These are phyloP conservation scores for Eupithecia inturbata DNA, from an alignment of 2,888 invertebrate species.

Conservation along the genomic window DNA sequence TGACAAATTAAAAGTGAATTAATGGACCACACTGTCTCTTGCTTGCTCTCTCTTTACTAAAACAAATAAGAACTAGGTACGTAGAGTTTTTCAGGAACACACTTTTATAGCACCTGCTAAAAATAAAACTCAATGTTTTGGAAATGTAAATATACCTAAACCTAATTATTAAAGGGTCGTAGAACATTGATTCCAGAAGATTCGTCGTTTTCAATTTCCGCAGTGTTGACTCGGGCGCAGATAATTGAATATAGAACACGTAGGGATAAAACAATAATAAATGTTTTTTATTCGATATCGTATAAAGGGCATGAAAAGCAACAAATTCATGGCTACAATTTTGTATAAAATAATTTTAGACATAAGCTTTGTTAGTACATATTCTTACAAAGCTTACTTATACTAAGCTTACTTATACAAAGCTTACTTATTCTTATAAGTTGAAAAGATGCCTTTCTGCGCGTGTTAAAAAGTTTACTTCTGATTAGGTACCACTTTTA, in stretches of 20 bases:
- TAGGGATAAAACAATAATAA: not conserved
- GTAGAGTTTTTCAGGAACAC: not conserved
- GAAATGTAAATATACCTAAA: not conserved
- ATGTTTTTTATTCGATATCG: not conserved
- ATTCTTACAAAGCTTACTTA: too few species aligned
- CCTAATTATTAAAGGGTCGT: not conserved
- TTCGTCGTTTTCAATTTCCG: slow-evolving; percentile 2
- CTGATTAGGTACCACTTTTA: too few species aligned
- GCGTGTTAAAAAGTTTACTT: too few species aligned
- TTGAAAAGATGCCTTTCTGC: too few species aligned
- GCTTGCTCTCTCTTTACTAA: not conserved
- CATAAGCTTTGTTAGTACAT: too few species aligned
- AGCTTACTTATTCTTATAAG: too few species aligned
- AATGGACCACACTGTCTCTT: too few species aligned
- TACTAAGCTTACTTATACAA: too few species aligned
- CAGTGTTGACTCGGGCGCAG: not conserved
- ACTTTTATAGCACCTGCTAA: not conserved
- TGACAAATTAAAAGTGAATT: too few species aligned
- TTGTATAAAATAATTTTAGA: too few species aligned
- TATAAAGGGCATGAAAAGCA: not conserved
- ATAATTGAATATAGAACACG: not conserved
- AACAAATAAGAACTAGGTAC: not conserved
- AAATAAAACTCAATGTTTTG: not conserved
- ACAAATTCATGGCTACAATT: too few species aligned
- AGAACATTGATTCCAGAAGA: not conserved